These are phyloP conservation scores for Yasuhikotakia modesta DNA, from an alignment of 2,797 vertebrate genomes.

Conservation along the genomic window DNA sequence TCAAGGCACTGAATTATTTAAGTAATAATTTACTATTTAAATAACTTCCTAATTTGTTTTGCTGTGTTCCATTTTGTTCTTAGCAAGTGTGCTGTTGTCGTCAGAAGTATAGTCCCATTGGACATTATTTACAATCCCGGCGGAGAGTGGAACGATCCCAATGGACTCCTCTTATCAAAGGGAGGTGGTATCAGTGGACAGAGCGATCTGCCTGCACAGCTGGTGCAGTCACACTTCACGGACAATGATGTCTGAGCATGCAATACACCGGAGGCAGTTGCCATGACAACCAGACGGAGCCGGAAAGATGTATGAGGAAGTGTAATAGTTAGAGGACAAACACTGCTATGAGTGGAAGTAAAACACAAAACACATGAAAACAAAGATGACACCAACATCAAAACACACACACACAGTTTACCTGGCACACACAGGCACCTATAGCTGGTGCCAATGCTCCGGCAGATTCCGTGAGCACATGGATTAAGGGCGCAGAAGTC, in stretches of 20 bases:
- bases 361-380: neutral
- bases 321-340: slow-evolving; percentile 47
- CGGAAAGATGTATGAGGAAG: slow-evolving; percentile 18
- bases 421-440: slow-evolving; percentile 96
- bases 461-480: slow-evolving; percentile 93
- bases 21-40: no score
- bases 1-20: neutral
- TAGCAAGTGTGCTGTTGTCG: neutral
- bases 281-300: slow-evolving; percentile 70
- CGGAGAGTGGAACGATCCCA: slow-evolving; percentile 43
- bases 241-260: slow-evolving; percentile 54
- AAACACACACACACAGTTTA: slow-evolving; percentile 63
- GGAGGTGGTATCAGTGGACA: slow-evolving; percentile 62
- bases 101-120: slow-evolving; percentile 53
- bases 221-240: slow-evolving; percentile 43
- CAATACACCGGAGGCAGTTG: slow-evolving; percentile 57
- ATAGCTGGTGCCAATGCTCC: slow-evolving; percentile 94
- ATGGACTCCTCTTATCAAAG: slow-evolving; percentile 40
- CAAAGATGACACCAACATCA: neutral
- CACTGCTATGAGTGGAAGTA: neutral
- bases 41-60: neutral
- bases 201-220: slow-evolving; percentile 58
- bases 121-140: slow-evolving; percentile 54
- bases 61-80: neutral
- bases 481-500: slow-evolving; percentile 97